A percentile compares a stretch with the other conserved stretches of the same genome.
These are phyloP conservation scores for Pelobates fuscus DNA, from an alignment of 2,113 vertebrate genomes.

Conservation along the genomic window DNA sequence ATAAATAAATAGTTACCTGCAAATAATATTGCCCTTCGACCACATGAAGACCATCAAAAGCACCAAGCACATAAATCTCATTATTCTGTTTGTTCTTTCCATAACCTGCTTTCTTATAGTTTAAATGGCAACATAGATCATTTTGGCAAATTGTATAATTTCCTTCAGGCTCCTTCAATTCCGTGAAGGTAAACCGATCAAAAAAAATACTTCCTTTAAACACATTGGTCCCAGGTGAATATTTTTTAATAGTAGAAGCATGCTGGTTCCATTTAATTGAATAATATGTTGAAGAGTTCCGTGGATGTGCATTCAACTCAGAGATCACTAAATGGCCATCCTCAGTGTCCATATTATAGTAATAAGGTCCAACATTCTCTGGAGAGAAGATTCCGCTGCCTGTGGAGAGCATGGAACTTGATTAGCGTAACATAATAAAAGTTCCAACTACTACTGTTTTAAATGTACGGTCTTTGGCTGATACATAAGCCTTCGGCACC, in stretches of 20 bases:
- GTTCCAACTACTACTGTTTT: too few relatives aligned
- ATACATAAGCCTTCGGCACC: too few relatives aligned
- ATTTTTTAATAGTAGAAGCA: slow-evolving; percentile 26
- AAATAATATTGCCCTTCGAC: slow-evolving; percentile 61
- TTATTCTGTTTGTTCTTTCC: slow-evolving; percentile 40
- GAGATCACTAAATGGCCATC: slow-evolving; percentile 57
- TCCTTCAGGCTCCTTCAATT: slow-evolving; percentile 51
- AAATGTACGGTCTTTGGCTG: too few relatives aligned
- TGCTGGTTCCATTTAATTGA: slow-evolving; percentile 52
- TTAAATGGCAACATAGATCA: slow-evolving; percentile 60
- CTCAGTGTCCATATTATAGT: slow-evolving; percentile 58
- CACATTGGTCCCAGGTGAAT: neutral
- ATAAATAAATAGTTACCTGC: slow-evolving; percentile 58
- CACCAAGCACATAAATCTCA: slow-evolving; percentile 54
- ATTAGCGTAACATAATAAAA: neutral
- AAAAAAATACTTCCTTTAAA: slow-evolving; percentile 56
- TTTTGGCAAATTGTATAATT: slow-evolving; percentile 55
- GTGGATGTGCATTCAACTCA: slow-evolving; percentile 28
- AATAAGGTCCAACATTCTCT: slow-evolving; percentile 22
- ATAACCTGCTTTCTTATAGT: slow-evolving; percentile 49
- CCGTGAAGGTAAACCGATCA: slow-evolving; percentile 54
- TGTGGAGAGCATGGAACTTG: neutral
- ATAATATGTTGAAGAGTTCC: slow-evolving; percentile 3
- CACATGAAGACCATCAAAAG: slow-evolving; percentile 57
- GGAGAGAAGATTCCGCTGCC: slow-evolving; percentile 58